Conservation (phyloP, 2,888 invertebrate species). For the Scrobipalpa atriplicella region DNA sequence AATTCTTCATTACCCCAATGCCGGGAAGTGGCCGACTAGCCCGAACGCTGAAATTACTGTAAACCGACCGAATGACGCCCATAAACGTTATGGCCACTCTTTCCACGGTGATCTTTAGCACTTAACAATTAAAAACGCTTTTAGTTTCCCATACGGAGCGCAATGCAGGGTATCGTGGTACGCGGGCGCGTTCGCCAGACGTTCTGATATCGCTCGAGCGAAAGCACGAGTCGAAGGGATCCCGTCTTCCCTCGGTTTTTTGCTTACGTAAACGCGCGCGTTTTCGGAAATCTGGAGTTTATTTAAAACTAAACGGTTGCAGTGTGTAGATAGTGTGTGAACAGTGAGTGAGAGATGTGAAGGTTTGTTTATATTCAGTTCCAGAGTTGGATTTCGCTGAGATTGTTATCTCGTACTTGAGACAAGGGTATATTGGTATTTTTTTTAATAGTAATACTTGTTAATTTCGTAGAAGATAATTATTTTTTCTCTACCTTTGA, state of each 20-base stretch:
- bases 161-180: constrained; percentile 19
- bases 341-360: constrained; percentile 27
- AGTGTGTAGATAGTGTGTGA: constrained; percentile 15
- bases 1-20: constrained; percentile 49
- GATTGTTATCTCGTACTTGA: constrained; percentile 6
- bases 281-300: constrained; percentile 3
- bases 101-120: constrained; percentile 31
- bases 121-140: constrained; percentile 20
- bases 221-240: constrained; percentile 21
- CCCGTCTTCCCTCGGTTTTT: not conserved
- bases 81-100: constrained; percentile 46
- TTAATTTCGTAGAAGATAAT: not conserved
- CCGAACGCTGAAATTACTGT: constrained; percentile 5
- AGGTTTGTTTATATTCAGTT: constrained; percentile 27
- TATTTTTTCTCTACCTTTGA: too few relatives aligned
- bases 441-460: not conserved
- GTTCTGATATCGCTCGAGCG: constrained; percentile 12
- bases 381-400: not conserved
- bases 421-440: constrained; percentile 24
- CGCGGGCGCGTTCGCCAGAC: constrained; percentile 12
- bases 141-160: constrained; percentile 19
- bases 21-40: not conserved
- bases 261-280: constrained; percentile 17
- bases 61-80: constrained; percentile 18
- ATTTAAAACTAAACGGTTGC: constrained; percentile 14